Evolutionary conservation across 2,888 invertebrate species (phyloP).

Genomic region (Gandaritis pyraliata): DNA sequence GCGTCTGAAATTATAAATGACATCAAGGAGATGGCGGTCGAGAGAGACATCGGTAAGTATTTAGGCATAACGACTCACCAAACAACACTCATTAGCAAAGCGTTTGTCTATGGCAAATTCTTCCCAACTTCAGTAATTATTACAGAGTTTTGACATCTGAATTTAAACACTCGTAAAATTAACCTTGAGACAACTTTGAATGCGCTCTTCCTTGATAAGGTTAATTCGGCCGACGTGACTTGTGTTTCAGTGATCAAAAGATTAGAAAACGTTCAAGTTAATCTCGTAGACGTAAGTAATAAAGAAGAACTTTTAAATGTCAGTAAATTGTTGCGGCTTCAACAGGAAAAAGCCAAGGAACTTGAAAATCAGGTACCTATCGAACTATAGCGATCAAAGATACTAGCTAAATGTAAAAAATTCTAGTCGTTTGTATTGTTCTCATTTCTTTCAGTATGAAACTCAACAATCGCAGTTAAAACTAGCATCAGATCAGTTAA

Average conservation of each 20-base stretch:
- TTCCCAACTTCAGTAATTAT: slow-evolving; percentile 45
- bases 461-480: slow-evolving; percentile 77
- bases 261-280: slow-evolving; percentile 80
- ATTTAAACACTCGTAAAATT: slow-evolving; percentile 41
- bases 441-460: slow-evolving; percentile 59
- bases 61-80: slow-evolving; percentile 47
- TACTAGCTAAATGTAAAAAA: too few species aligned
- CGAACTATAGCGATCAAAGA: slow-evolving; percentile 20
- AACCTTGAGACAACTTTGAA: slow-evolving; percentile 37
- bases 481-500: slow-evolving; percentile 83
- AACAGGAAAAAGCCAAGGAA: slow-evolving; percentile 80
- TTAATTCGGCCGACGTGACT: slow-evolving; percentile 41
- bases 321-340: slow-evolving; percentile 79
- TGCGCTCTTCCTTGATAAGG: slow-evolving; percentile 37
- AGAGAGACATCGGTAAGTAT: slow-evolving; percentile 89
- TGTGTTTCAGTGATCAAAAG: slow-evolving; percentile 76
- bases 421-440: slow-evolving; percentile 19
- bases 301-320: slow-evolving; percentile 86
- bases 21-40: slow-evolving; percentile 93
- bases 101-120: slow-evolving; percentile 39
- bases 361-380: slow-evolving; percentile 70
- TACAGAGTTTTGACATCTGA: slow-evolving; percentile 46
- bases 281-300: slow-evolving; percentile 87
- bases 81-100: slow-evolving; percentile 61
- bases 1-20: slow-evolving; percentile 93